Evolutionary conservation across 1,140 invertebrate genomes (phyloP).

Genomic region (Cyrtorhinus lividipennis): DNA sequence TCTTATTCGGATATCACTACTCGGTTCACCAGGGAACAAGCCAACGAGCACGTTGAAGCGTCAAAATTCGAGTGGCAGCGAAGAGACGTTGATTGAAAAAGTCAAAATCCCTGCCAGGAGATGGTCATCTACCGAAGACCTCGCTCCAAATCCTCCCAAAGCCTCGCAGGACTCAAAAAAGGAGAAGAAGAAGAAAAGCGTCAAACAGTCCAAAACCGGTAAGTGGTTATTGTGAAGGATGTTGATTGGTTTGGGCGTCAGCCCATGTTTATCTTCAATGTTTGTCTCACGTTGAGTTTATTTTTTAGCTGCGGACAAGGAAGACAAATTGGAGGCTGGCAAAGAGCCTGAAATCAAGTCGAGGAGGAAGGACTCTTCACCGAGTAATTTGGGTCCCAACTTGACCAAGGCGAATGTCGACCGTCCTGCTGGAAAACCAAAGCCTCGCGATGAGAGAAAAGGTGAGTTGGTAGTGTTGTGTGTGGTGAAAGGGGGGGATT

Average conservation of each 20-base stretch:
- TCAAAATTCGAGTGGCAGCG: slow-evolving; percentile 37
- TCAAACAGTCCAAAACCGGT: neutral
- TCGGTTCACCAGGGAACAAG: slow-evolving; percentile 14
- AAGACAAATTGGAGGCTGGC: slow-evolving; percentile 10
- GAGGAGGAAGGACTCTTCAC: neutral
- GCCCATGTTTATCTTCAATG: no score
- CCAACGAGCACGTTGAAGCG: slow-evolving; percentile 21
- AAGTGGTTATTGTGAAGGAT: neutral
- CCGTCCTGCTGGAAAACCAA: slow-evolving; percentile 4
- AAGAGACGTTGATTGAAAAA: slow-evolving; percentile 27
- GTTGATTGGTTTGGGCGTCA: neutral
- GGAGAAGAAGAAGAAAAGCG: slow-evolving; percentile 20
- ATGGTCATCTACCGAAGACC: slow-evolving; percentile 13
- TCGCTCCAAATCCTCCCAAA: slow-evolving; percentile 4
- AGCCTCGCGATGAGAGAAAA: slow-evolving; percentile 16
- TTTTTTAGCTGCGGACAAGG: slow-evolving; percentile 14
- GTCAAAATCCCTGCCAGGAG: slow-evolving; percentile 3
- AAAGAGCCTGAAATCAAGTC: slow-evolving; percentile 1
- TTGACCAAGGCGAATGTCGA: slow-evolving; percentile 13
- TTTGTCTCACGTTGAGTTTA: no score
- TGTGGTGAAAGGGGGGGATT: no score
- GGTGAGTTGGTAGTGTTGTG: no score
- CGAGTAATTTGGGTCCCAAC: neutral
- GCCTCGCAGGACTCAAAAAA: slow-evolving; percentile 11
- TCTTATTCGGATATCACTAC: no score